These are phyloP conservation scores for Myrmophylax atrothorax DNA, from an alignment of 2,113 vertebrate genomes.

Conservation along the genomic window DNA sequence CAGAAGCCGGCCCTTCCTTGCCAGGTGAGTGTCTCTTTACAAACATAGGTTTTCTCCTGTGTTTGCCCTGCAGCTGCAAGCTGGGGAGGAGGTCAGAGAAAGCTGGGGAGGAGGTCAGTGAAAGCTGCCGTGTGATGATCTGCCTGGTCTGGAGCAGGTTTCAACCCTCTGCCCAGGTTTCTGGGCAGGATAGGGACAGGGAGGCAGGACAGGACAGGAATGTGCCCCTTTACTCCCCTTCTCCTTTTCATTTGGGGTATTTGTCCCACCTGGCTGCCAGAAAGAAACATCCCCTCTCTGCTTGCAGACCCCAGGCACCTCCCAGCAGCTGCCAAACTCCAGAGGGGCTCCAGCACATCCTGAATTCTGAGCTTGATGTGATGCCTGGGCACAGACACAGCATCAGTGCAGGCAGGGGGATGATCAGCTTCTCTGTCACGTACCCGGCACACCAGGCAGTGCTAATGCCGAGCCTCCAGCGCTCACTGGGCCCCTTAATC, in stretches of 20 bases:
- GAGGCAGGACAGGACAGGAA: not conserved
- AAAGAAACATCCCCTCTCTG: not conserved
- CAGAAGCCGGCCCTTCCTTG: slow-evolving; percentile 56
- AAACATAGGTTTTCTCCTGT: not conserved
- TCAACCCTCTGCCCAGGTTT: not conserved
- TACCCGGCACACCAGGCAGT: not conserved
- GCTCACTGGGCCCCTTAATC: slow-evolving; percentile 21
- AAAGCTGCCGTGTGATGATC: not conserved
- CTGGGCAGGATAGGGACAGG: not conserved
- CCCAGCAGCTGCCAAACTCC: not conserved
- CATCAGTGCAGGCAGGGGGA: fast-evolving
- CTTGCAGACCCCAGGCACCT: no score
- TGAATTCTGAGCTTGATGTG: not conserved
- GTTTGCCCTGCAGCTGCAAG: not conserved
- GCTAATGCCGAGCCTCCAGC: not conserved
- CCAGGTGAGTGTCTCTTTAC: slow-evolving; percentile 74
- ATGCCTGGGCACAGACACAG: fast-evolving
- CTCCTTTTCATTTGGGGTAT: not conserved
- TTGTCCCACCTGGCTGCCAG: not conserved
- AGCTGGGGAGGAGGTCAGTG: not conserved
- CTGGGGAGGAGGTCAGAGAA: not conserved
- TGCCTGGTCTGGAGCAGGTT: not conserved
- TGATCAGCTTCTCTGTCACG: not conserved
- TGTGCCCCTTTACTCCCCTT: fast-evolving
- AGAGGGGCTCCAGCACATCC: not conserved